phyloP scores from a whole-genome alignment of 2,888 invertebrate species.

The Hedya salicella region DNA sequence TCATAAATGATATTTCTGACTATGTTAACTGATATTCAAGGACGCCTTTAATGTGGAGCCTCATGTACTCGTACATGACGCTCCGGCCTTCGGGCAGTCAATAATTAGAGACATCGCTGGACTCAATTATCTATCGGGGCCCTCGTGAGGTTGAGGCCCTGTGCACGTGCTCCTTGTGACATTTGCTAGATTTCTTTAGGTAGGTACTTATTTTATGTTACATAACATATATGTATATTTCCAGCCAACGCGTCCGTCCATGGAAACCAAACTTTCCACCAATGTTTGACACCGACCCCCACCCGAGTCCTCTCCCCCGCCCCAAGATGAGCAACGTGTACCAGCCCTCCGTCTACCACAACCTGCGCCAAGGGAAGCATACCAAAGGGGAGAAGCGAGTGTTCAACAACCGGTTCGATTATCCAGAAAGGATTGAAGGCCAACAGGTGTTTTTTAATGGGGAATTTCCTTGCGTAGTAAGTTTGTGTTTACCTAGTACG shows the following conservation, averaged over 20 bases:
- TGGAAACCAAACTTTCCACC: not conserved
- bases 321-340: not conserved
- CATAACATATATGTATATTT: too few species aligned
- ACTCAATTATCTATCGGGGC: too few species aligned
- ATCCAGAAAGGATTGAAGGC: slow-evolving; percentile 47
- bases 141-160: not conserved
- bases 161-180: not conserved
- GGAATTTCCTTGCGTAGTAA: slow-evolving; percentile 63
- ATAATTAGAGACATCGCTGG: too few species aligned
- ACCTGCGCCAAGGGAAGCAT: slow-evolving; percentile 63
- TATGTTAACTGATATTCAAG: too few species aligned
- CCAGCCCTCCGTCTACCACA: slow-evolving; percentile 53
- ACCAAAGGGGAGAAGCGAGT: slow-evolving; percentile 58
- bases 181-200: too few species aligned
- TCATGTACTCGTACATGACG: too few species aligned
- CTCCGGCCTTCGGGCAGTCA: too few species aligned
- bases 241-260: slow-evolving; percentile 48
- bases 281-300: slow-evolving; percentile 33
- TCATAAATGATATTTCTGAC: too few species aligned
- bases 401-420: slow-evolving; percentile 59
- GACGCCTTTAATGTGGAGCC: too few species aligned
- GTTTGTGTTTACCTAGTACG: slow-evolving; percentile 44
- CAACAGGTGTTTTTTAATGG: slow-evolving; percentile 61
- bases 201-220: too few species aligned
- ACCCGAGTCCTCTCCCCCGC: slow-evolving; percentile 59